Conservation (phyloP, 2,113 vertebrate genomes). For the human (Homo sapiens) region DNA sequence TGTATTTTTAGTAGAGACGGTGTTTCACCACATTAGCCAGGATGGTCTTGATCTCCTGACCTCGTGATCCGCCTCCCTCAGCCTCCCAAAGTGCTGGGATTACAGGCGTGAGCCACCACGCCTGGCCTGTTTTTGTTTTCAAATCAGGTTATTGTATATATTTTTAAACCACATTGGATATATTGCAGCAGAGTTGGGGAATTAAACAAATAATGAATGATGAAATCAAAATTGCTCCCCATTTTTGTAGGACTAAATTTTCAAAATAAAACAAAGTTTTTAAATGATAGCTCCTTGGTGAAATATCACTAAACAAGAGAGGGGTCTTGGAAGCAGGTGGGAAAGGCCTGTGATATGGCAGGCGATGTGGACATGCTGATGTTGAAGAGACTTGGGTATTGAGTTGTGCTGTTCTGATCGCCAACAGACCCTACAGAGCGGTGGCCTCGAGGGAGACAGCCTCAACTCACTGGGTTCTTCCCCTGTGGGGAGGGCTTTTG, state of each 20-base stretch:
- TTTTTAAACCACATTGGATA: not conserved
- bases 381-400: no score
- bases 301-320: not conserved
- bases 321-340: accelerated
- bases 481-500: accelerated
- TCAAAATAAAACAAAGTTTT: not conserved
- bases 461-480: accelerated
- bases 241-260: not conserved
- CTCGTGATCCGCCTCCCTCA: no score
- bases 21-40: no score
- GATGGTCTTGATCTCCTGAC: no score
- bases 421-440: not conserved
- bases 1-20: no score
- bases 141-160: not conserved
- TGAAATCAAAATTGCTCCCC: no score
- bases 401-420: not conserved
- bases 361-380: accelerated
- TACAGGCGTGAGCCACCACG: no score
- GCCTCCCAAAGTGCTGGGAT: no score
- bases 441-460: not conserved
- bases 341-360: accelerated
- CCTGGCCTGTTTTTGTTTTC: not conserved
- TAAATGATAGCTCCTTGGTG: no score
- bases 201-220: not conserved
- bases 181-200: not conserved